Evolutionary conservation across 1,140 invertebrate species (phyloP), one percentile per base, ranked within the genome.

Genomic region (Leptopilina boulardi): DNA sequence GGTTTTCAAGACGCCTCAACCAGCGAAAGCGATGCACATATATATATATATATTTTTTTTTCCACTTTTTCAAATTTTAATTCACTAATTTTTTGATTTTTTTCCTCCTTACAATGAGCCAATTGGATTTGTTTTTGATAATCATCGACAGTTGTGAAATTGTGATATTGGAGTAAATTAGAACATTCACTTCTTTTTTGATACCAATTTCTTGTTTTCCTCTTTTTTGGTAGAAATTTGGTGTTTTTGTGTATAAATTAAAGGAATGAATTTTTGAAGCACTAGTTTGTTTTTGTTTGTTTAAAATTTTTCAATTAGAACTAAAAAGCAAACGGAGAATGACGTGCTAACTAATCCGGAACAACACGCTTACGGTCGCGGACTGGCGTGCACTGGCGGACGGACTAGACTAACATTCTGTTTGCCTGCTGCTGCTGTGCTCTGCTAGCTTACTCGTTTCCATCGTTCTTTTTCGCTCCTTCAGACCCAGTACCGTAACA

Each of bases 331-430:
- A 38, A 66, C 59, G 26, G 23, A 66, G 59, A 23, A 66, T 66
- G 59, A 66, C 26, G 59, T 66, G 26, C 59, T 15, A 54, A 66
- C 26, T 66, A 30, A 66, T 66, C 59, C 59, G 59, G 21, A 66
- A 30, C 59, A 66, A 80, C 84, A 82, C 86, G 86, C 86, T 86
- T 84, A 86, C 80, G 87, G 87, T 78, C 87, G 89, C 87, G 88
- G 87, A 89, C 88, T 91, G 89, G 79, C 87, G 85, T 71, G 74
- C 85, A 82, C 82, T 84, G 82, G 56, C 80, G 82, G 87, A 81
- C 80, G 82, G 79, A 79, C 84, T 85, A 87, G 87, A 89, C 59
- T 66, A 66, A 66, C 59, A 87, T 81, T 81, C 82, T 87, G 79
- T 89, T 89, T 90, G 88, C 73, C 77, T 51, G 23, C 23, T 81